Conservation (phyloP, 2,888 invertebrate species). For the Orgyia antiqua region DNA sequence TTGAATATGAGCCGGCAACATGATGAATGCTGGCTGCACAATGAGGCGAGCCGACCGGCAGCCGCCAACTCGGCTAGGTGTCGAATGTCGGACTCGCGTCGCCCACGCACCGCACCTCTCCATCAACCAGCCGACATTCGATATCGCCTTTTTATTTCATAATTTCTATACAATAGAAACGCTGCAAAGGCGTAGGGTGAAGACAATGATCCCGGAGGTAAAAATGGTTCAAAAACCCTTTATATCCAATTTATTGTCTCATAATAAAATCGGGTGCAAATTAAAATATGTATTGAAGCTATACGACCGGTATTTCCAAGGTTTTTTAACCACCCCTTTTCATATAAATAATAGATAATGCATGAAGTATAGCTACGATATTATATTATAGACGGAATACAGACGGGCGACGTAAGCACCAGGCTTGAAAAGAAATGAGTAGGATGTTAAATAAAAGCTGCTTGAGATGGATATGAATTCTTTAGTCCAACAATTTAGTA, state of each 20-base stretch:
- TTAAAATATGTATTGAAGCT: slow-evolving; percentile 64
- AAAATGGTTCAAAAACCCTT: slow-evolving; percentile 71
- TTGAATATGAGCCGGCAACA: slow-evolving; percentile 59
- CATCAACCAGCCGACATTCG: slow-evolving; percentile 57
- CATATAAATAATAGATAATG: slow-evolving; percentile 23
- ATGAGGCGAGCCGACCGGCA: slow-evolving; percentile 34
- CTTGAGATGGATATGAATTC: slow-evolving; percentile 17
- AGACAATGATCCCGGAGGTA: slow-evolving; percentile 77
- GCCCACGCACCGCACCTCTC: slow-evolving; percentile 47
- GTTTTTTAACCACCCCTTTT: slow-evolving; percentile 37
- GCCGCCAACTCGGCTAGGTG: slow-evolving; percentile 13
- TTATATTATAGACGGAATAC: slow-evolving; percentile 7
- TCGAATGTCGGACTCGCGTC: slow-evolving; percentile 26
- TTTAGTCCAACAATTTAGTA: slow-evolving; percentile 11
- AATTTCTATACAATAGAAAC: slow-evolving; percentile 69
- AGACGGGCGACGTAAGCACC: slow-evolving; percentile 12
- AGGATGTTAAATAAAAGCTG: slow-evolving; percentile 16
- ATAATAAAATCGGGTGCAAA: slow-evolving; percentile 77
- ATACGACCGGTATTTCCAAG: slow-evolving; percentile 36
- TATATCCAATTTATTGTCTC: slow-evolving; percentile 74
- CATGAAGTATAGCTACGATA: slow-evolving; percentile 14
- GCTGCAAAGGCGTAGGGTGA: slow-evolving; percentile 70
- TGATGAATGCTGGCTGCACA: slow-evolving; percentile 51
- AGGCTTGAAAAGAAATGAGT: slow-evolving; percentile 9
- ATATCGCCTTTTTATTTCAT: slow-evolving; percentile 75